Base-by-base conservation (phyloP, 1,140 invertebrate species). In the Diorhabda elongata region DNA sequence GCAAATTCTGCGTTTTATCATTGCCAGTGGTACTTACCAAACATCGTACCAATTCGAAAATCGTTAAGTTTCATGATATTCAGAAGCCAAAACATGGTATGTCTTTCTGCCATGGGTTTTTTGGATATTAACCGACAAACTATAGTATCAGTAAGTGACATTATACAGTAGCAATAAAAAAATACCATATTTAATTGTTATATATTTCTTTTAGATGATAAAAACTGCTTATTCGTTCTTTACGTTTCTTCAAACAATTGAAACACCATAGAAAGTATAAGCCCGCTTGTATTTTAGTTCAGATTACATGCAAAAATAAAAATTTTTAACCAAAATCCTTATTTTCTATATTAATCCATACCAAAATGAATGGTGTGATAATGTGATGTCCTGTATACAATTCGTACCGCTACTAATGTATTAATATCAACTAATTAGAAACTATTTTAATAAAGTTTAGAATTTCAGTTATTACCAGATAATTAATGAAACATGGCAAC, bases 21-120 rank as follows among this genome's bases (percentile, higher is more conserved):
- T n/a, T 66, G 64, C 42, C 56, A 66, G 9, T 66, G 64, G 64
- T 66, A 66, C 26, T 45, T 66, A 26, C 64, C 64, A 42, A 66
- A 66, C 44, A 44, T 66, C 42, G 44, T 58, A 66, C 57, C 64
- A 3, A 42, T 57, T 4, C 44, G 58, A 4, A 66, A 66, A 58
- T 26, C 56, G 11, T 9, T 66, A 11, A 42, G 26, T 26, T 58
- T 58, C 5, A 66, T 66, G 64, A 58, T 66, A 66, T 42, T 42
- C 6, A 42, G 52, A n/a, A 66, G 64, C 42, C 64, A 66, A 26
- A 66, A 43, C 6, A 42, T 47, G 0, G 64, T 59, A 44, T 43
- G 56, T 44, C 5, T 66, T 4, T 58, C 64, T 58, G 64, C 64
- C 3, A 44, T 58, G 58, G 56, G 64, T 5, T 66, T 66, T 8